Evolutionary conservation across 2,797 vertebrate species (phyloP), one percentile per base, ranked within the genome.

Genomic region (Mormyrops attenuatus): DNA sequence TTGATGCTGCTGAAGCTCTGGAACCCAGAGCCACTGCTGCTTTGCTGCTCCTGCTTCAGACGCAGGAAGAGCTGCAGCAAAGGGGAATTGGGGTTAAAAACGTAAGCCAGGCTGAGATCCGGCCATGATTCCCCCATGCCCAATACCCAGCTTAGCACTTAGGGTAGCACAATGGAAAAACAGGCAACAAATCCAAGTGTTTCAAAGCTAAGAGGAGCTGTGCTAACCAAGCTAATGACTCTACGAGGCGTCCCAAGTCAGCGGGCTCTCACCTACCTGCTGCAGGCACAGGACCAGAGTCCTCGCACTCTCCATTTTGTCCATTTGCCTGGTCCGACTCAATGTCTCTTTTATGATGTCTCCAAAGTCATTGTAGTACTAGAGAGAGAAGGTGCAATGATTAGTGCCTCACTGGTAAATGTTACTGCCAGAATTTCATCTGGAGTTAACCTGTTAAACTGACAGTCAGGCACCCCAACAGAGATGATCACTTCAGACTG

Each of bases 341-440:
- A 98, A 91, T 0, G 93, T 97, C 95, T 98, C 98, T 93, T 98
- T 98, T 93, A 98, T 97, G 94, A 99, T 98, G 94, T 99, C 98
- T 30, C 97, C 97, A 90, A 97, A 98, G 92, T 97, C 96, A 49
- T 94, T 97, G 91, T 96, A 97, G 89, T 94, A 95, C 95, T 96
- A 92, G 0, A 17, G 52, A 60, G 6, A 17, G 38, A 88, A 2
- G 53, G 15, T 34, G 13, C 22, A 34, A 13, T 22, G 49, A 53
- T 26, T n/a, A 44, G 41, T n/a, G 38, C n/a, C 49, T 84, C n/a
- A n/a, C 7, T 44, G 41, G 4, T 41, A 84, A 8, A 22, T 44
- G 2, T 49, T 41, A 22, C 38, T 44, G 13, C 34, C 17, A 34
- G 34, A 44, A 80, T 80, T 80, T 26, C 60, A 63, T 63, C n/a